Evolutionary conservation across 2,797 vertebrate species (phyloP), one percentile per base, ranked within the genome.

Genomic region (Oryzias sinensis): DNA sequence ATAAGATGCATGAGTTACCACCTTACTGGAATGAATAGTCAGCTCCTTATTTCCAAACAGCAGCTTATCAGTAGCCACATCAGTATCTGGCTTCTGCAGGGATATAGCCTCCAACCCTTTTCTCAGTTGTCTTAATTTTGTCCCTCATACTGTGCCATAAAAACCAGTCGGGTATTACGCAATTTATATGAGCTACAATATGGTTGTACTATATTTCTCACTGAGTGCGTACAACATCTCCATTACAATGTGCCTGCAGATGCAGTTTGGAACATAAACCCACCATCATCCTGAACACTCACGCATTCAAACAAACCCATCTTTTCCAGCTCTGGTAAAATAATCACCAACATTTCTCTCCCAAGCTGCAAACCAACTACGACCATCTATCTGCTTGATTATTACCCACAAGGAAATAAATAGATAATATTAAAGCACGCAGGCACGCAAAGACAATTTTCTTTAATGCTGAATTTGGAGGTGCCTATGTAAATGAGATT

Each of bases 291-390:
- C 33, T 52, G 70, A 49, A 85, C 60, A 59, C 66, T 43, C 43
- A 24, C 42, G 54, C 64, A 61, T 56, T 67, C 69, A 75, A 72
- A 77, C 72, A 69, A 79, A 74, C 62, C 55, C 62, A 5, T 49
- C 42, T 63, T 47, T 72, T 40, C 66, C 59, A 48, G 27, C 53
- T 20, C 16, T 53, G 64, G 66, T 56, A 59, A 59, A 77, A 70
- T 59, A 68, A 84, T 79, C 65, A 63, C 68, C 68, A 18, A 50
- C 61, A 61, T 79, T 53, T 64, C 67, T 49, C 74, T 47, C 67
- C 24, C n/a, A 44, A 69, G 67, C 70, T 82, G 73, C 75, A 59
- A 80, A 76, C 66, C 70, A 64, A 74, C 57, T 74, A 65, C 71
- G 54, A 50, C 47, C 62, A 42, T 44, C 46, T n/a, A 52, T 70